A percentile compares a stretch with the other conserved stretches of the same genome.
These are phyloP conservation scores for Caenorhabditis parvicauda DNA, from an alignment of 2,888 invertebrate genomes.

Conservation along the genomic window DNA sequence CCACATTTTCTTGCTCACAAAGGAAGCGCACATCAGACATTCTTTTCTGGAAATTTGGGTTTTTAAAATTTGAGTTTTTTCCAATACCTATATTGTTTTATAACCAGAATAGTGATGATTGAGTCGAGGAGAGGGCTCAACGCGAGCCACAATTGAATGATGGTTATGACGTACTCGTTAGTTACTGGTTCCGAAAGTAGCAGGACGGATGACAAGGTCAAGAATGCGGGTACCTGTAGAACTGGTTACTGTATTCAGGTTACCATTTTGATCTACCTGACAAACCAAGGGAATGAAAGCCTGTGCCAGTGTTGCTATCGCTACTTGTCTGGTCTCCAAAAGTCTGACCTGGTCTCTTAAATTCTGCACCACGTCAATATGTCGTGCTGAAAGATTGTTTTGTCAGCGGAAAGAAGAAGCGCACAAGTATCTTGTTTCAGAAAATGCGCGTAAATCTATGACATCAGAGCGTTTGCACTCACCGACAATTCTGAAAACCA, in stretches of 20 bases:
- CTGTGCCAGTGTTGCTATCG: conserved; percentile 51
- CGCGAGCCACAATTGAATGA: conserved; percentile 51
- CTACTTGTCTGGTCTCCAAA: conserved; percentile 53
- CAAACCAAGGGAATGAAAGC: conserved; percentile 51
- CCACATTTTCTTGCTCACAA: conserved; percentile 21
- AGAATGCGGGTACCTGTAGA: conserved; percentile 49
- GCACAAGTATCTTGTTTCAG: not conserved
- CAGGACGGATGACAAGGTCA: conserved; percentile 45
- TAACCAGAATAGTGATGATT: conserved; percentile 48
- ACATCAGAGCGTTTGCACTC: not conserved
- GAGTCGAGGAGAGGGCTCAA: conserved; percentile 48
- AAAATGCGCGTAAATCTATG: not conserved
- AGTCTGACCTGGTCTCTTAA: conserved; percentile 43
- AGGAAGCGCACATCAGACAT: conserved; percentile 18
- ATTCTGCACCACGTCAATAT: conserved; percentile 48
- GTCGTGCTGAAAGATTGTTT: conserved; percentile 32
- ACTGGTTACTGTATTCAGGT: not conserved
- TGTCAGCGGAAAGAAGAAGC: not conserved
- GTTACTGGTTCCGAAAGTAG: conserved; percentile 45
- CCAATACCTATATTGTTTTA: conserved; percentile 46
- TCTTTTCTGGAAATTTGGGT: conserved; percentile 22
- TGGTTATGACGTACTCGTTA: conserved; percentile 37
- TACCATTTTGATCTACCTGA: conserved; percentile 33
- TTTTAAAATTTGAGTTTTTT: not conserved
- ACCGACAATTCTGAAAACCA: conserved; percentile 51